These are phyloP conservation scores for Erpobdella octoculata DNA, from an alignment of 2,888 invertebrate genomes.

Conservation along the genomic window DNA sequence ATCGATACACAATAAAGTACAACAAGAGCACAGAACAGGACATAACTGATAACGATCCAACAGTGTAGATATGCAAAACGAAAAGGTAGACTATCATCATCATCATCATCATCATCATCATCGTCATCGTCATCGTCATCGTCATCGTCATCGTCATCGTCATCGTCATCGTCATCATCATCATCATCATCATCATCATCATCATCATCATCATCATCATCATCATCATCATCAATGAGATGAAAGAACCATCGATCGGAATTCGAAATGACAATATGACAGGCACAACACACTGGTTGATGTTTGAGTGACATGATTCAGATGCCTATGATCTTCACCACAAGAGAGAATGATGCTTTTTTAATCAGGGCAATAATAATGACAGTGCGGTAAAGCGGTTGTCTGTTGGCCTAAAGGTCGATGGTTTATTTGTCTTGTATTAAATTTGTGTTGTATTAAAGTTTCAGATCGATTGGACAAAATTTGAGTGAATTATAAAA, in stretches of 20 bases:
- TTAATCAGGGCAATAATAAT: no score
- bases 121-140: slow-evolving; percentile 5
- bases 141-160: not conserved
- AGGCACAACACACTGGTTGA: not conserved
- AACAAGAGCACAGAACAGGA: no score
- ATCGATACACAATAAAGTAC: no score
- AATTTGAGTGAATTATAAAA: no score
- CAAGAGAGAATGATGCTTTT: no score
- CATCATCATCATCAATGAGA: not conserved
- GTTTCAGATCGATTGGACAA: no score
- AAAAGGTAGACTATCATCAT: not conserved
- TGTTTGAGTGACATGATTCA: not conserved
- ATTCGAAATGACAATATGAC: not conserved
- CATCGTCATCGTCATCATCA: slow-evolving; percentile 3
- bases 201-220: slow-evolving; percentile 6
- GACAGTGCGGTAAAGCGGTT: no score
- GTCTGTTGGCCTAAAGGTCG: no score
- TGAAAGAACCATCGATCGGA: not conserved
- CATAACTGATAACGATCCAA: not conserved
- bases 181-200: not conserved
- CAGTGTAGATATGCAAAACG: not conserved
- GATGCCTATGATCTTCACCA: not conserved
- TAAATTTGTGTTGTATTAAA: no score
- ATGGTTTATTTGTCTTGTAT: no score
- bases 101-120: not conserved